Conservation (phyloP, 2,113 vertebrate species). For the Podarcis muralis region DNA sequence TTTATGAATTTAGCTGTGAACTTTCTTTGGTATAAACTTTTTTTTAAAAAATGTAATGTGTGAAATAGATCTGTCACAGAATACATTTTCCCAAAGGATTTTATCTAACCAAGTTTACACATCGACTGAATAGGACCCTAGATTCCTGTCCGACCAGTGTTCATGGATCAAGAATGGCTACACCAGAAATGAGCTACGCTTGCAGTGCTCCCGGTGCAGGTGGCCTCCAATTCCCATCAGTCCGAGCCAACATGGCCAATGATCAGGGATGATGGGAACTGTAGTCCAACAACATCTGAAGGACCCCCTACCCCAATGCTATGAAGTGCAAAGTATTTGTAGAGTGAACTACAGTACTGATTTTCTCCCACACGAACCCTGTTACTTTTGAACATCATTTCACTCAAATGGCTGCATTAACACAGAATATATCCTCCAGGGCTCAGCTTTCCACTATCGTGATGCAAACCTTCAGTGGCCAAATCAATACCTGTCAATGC, state of each 20-base stretch:
- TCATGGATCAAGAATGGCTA: not conserved
- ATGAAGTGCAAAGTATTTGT: not conserved
- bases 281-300: too few relatives aligned
- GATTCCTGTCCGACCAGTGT: not conserved
- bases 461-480: conserved; percentile 34
- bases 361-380: not conserved
- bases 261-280: too few relatives aligned
- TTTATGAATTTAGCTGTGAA: not conserved
- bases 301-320: too few relatives aligned
- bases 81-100: too few relatives aligned
- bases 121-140: not conserved
- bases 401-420: conserved; percentile 11
- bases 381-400: conserved; percentile 35
- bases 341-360: not conserved
- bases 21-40: not conserved
- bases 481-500: conserved; percentile 45
- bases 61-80: not conserved
- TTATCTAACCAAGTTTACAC: not conserved
- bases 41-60: not conserved
- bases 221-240: too few relatives aligned
- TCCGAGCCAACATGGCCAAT: too few relatives aligned
- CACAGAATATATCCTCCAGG: not conserved
- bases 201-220: too few relatives aligned
- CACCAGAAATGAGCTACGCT: not conserved
- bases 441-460: not conserved